Percentiles rank a stretch among this genome's conserved stretches.
Evolutionary conservation across 2,888 invertebrate species (phyloP).

Genomic region (Conistra vaccinii): DNA sequence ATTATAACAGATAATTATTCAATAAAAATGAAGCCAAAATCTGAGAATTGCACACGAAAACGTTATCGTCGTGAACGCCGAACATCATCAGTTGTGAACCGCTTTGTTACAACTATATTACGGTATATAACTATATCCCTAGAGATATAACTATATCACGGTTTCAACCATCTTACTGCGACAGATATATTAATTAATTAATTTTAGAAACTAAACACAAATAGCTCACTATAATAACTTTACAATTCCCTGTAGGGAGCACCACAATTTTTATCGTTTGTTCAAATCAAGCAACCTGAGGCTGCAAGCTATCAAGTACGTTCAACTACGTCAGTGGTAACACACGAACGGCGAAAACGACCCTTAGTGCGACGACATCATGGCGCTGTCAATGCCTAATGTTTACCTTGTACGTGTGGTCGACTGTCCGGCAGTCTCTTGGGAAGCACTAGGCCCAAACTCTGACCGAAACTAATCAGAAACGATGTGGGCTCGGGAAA

Average conservation of each 20-base stretch:
- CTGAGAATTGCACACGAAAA: too few species aligned
- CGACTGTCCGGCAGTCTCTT: conserved; percentile 16
- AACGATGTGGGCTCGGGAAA: conserved; percentile 18
- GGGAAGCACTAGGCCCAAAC: conserved; percentile 19
- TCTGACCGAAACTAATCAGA: conserved; percentile 37
- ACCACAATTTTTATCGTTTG: background rate
- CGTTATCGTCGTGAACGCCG: too few species aligned
- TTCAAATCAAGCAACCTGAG: background rate
- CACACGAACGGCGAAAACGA: background rate
- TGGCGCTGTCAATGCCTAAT: background rate
- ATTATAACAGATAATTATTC: too few species aligned
- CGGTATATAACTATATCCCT: too few species aligned
- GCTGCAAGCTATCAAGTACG: background rate
- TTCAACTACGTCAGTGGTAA: background rate
- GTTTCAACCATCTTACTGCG: too few species aligned
- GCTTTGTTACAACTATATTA: too few species aligned
- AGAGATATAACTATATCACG: too few species aligned
- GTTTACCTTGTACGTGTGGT: background rate
- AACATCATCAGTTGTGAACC: too few species aligned
- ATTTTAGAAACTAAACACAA: background rate
- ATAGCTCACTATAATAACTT: background rate
- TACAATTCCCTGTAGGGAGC: background rate
- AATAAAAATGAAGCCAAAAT: too few species aligned
- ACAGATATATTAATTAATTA: background rate
- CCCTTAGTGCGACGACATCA: background rate